phyloP scores from a whole-genome alignment of 2,888 invertebrate genomes.

The Agrochola litura region DNA sequence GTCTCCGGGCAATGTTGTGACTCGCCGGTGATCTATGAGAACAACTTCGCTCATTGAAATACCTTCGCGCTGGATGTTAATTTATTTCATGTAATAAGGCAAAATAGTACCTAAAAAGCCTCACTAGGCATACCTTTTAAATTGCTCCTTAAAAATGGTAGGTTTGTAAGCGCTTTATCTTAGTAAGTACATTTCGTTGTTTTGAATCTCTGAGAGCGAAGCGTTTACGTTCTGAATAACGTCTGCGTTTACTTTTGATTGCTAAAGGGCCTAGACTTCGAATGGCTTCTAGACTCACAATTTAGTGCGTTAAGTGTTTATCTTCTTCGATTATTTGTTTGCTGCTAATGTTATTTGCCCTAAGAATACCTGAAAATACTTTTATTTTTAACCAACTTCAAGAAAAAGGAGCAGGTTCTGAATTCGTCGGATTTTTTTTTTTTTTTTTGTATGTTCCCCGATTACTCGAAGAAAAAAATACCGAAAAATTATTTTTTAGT shows the following conservation, averaged over 20 bases:
- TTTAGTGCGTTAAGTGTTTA: conserved; percentile 25
- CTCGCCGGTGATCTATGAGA: conserved; percentile 73
- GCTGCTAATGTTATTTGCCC: conserved; percentile 10
- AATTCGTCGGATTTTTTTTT: too few species aligned
- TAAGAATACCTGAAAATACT: neutral
- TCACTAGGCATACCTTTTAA: conserved; percentile 67
- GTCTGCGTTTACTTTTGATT: conserved; percentile 63
- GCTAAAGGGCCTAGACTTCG: conserved; percentile 38
- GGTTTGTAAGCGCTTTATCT: conserved; percentile 63
- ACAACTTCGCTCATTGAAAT: conserved; percentile 76
- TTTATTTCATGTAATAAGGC: conserved; percentile 76
- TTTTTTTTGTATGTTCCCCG: too few species aligned
- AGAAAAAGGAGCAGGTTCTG: too few species aligned
- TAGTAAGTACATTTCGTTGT: conserved; percentile 67
- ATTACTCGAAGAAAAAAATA: too few species aligned
- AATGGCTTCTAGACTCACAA: conserved; percentile 37
- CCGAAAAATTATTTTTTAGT: too few species aligned
- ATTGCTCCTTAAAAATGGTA: conserved; percentile 65
- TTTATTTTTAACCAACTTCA: too few species aligned
- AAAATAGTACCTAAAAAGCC: conserved; percentile 66
- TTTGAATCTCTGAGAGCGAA: conserved; percentile 60
- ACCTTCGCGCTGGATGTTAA: conserved; percentile 75
- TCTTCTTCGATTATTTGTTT: conserved; percentile 28
- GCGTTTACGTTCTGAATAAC: conserved; percentile 56
- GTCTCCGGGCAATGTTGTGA: conserved; percentile 66